Conservation (phyloP, 1,140 invertebrate species). For the Drosophila persimilis region DNA sequence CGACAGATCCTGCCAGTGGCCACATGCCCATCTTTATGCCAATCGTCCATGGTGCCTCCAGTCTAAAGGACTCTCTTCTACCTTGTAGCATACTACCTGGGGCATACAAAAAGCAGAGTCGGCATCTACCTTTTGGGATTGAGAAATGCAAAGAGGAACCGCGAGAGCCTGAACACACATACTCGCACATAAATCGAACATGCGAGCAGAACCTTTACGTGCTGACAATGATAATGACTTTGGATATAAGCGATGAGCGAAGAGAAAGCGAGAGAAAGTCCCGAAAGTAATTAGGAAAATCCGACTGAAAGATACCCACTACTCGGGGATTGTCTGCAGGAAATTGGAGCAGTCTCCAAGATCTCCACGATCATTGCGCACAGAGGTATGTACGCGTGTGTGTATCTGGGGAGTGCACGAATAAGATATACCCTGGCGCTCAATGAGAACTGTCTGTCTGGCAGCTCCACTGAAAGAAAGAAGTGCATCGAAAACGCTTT, state of each 20-base stretch:
- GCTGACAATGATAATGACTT: slow-evolving; percentile 77
- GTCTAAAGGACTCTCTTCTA: slow-evolving; percentile 24
- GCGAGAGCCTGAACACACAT: slow-evolving; percentile 29
- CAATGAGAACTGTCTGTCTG: slow-evolving; percentile 22
- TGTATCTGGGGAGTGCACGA: too few relatives aligned
- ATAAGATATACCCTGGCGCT: too few relatives aligned
- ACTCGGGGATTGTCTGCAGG: too few relatives aligned
- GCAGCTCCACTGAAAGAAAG: slow-evolving; percentile 23
- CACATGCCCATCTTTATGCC: too few relatives aligned
- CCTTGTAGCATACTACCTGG: slow-evolving; percentile 30
- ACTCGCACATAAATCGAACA: slow-evolving; percentile 43
- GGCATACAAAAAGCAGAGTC: slow-evolving; percentile 31
- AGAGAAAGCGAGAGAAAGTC: background rate
- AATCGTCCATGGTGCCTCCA: background rate
- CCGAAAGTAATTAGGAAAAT: too few relatives aligned
- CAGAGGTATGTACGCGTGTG: too few relatives aligned
- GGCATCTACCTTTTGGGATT: slow-evolving; percentile 18
- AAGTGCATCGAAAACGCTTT: slow-evolving; percentile 72
- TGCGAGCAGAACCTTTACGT: slow-evolving; percentile 62
- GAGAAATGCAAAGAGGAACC: slow-evolving; percentile 55
- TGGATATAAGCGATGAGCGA: slow-evolving; percentile 6
- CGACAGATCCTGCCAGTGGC: too few relatives aligned
- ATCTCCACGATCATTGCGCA: too few relatives aligned
- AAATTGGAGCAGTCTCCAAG: too few relatives aligned
- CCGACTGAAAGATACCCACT: too few relatives aligned